Evolutionary conservation across 2,888 invertebrate species (phyloP).

Genomic region (Cerastis leucographa): DNA sequence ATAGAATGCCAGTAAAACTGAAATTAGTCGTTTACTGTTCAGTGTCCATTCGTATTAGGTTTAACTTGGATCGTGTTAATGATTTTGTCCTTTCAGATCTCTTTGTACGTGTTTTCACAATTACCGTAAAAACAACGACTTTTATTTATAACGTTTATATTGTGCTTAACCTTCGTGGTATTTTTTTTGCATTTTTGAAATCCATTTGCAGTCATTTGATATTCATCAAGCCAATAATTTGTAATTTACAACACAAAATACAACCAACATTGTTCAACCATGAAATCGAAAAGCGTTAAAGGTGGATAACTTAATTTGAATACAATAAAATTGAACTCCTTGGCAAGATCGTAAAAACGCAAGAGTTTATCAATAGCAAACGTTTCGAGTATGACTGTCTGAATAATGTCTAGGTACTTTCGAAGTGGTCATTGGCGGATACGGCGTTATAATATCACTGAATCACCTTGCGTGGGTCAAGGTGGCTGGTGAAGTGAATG

Average conservation of each 20-base stretch:
- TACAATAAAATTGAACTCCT: conserved; percentile 37
- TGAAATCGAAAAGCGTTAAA: conserved; percentile 37
- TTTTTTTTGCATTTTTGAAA: background rate
- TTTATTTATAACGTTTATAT: background rate
- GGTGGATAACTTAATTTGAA: conserved; percentile 42
- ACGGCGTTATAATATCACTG: conserved; percentile 86
- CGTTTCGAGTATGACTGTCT: conserved; percentile 76
- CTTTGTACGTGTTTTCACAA: background rate
- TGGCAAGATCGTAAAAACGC: conserved; percentile 46
- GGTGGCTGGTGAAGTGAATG: conserved; percentile 87
- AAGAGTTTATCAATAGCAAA: conserved; percentile 53
- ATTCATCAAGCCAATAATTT: conserved; percentile 10
- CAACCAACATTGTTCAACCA: conserved; percentile 7
- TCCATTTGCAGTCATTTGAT: background rate
- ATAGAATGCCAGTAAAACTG: conserved; percentile 42
- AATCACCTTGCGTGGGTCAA: conserved; percentile 89
- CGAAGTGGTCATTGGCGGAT: conserved; percentile 86
- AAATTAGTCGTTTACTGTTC: conserved; percentile 48
- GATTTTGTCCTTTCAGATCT: conserved; percentile 11
- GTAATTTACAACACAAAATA: conserved; percentile 5
- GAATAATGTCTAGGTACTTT: conserved; percentile 84
- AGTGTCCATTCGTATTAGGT: conserved; percentile 32
- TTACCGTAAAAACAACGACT: background rate
- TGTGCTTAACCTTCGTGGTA: background rate
- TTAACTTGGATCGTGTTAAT: conserved; percentile 32